These are phyloP conservation scores for Hippoglossus stenolepis DNA, from an alignment of 2,113 vertebrate species.

Conservation along the genomic window DNA sequence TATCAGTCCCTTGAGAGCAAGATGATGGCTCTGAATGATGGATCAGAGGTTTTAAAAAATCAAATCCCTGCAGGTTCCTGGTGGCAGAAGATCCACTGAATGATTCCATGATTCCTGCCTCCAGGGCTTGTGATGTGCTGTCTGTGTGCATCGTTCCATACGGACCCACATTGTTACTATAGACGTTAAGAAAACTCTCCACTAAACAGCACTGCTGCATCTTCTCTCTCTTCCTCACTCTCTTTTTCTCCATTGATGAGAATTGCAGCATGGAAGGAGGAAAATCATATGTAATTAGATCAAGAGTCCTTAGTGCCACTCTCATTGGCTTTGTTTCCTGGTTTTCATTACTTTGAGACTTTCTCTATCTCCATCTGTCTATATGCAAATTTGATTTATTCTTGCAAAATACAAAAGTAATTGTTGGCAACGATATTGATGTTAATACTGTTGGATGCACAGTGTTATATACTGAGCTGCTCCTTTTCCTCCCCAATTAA, in stretches of 20 bases:
- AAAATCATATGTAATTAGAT: conserved; percentile 45
- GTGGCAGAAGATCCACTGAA: conserved; percentile 45
- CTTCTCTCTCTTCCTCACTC: conserved; percentile 1
- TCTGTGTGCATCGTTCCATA: conserved; percentile 47
- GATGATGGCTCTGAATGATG: conserved; percentile 7
- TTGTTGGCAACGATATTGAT: neutral
- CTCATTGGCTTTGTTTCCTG: conserved; percentile 33
- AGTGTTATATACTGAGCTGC: neutral
- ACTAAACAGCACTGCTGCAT: neutral
- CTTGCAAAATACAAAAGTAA: neutral
- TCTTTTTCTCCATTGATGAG: conserved; percentile 26
- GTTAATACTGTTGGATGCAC: neutral
- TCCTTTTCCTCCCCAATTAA: neutral
- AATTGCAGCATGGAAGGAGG: conserved; percentile 1
- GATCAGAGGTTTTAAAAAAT: conserved; percentile 38
- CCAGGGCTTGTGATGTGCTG: conserved; percentile 41
- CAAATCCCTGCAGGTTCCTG: conserved; percentile 48
- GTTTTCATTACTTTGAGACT: conserved; percentile 8
- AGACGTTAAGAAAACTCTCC: neutral
- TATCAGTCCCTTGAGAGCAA: neutral
- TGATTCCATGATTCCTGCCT: conserved; percentile 52
- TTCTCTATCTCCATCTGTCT: neutral
- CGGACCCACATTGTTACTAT: neutral
- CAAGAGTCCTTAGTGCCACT: conserved; percentile 24
- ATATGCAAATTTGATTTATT: conserved; percentile 13